Percentiles rank a stretch among this genome's conserved stretches.
These are phyloP conservation scores for Oryzias woworae DNA, from an alignment of 2,113 vertebrate species.

Conservation along the genomic window DNA sequence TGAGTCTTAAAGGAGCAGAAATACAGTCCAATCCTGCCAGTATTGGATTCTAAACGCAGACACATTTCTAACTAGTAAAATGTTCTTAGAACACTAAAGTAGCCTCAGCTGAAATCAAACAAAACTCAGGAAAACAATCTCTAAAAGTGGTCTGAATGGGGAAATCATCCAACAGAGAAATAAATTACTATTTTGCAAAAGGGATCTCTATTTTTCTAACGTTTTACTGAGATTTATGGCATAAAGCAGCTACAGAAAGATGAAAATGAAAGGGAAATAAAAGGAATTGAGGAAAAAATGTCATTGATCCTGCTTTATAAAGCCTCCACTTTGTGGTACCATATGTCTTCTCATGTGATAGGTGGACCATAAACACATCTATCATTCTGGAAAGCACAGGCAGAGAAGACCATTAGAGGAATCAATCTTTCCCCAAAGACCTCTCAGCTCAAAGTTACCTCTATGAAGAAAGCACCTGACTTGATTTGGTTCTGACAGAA, in stretches of 20 bases:
- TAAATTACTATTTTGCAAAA: neutral
- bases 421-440: slow-evolving; percentile 48
- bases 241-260: neutral
- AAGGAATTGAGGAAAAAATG: slow-evolving; percentile 20
- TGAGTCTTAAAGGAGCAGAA: slow-evolving; percentile 8
- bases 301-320: slow-evolving; percentile 28
- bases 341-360: slow-evolving; percentile 43
- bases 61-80: no score
- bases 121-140: neutral
- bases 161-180: neutral
- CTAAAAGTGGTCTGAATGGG: neutral
- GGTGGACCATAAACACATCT: slow-evolving; percentile 41
- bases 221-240: slow-evolving; percentile 10
- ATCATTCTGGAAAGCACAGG: slow-evolving; percentile 48
- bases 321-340: slow-evolving; percentile 22
- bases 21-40: neutral
- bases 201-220: slow-evolving; percentile 2
- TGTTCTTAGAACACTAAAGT: no score
- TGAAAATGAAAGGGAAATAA: slow-evolving; percentile 1
- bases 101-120: no score
- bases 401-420: slow-evolving; percentile 30
- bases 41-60: no score
- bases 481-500: slow-evolving; percentile 26
- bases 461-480: slow-evolving; percentile 13
- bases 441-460: slow-evolving; percentile 30